Percentiles rank a stretch among this genome's conserved stretches.
Conservation (phyloP, 2,888 invertebrate species). For the Phyllotreta cruciferae region DNA sequence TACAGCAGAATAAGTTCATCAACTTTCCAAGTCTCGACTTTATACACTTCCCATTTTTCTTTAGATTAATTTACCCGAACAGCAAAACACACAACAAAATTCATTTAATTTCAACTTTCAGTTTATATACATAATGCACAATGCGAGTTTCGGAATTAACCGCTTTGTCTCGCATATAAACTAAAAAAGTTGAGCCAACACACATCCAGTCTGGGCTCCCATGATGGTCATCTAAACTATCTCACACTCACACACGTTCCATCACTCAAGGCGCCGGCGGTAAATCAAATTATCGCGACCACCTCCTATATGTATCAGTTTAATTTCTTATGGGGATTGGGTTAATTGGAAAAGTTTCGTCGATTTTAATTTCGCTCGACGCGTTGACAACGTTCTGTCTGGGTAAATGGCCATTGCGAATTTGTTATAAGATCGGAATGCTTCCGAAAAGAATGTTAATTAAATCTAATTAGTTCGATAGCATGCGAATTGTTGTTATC, state of each 20-base stretch:
- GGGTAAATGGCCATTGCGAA: not conserved
- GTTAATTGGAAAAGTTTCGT: slow-evolving; percentile 54
- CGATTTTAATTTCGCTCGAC: slow-evolving; percentile 48
- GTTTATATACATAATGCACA: not conserved
- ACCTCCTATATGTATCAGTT: slow-evolving; percentile 47
- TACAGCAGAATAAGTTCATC: no score
- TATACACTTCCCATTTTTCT: no score
- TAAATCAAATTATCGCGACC: slow-evolving; percentile 52
- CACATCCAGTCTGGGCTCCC: slow-evolving; percentile 13
- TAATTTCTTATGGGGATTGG: slow-evolving; percentile 54
- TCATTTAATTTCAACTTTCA: slow-evolving; percentile 1
- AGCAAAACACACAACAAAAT: not conserved
- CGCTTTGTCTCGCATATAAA: not conserved
- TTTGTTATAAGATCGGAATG: no score
- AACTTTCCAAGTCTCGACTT: not conserved
- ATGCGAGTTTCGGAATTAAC: not conserved
- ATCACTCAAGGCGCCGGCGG: slow-evolving; percentile 42
- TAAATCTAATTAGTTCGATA: no score
- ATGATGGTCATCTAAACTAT: slow-evolving; percentile 42
- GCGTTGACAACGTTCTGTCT: slow-evolving; percentile 7
- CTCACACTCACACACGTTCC: slow-evolving; percentile 36
- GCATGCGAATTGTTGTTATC: no score
- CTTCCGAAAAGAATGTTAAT: no score
- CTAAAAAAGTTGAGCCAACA: slow-evolving; percentile 13
- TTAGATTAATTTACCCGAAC: not conserved